Base-by-base conservation (phyloP, 2,888 invertebrate genomes). In the Anodontia alba region DNA sequence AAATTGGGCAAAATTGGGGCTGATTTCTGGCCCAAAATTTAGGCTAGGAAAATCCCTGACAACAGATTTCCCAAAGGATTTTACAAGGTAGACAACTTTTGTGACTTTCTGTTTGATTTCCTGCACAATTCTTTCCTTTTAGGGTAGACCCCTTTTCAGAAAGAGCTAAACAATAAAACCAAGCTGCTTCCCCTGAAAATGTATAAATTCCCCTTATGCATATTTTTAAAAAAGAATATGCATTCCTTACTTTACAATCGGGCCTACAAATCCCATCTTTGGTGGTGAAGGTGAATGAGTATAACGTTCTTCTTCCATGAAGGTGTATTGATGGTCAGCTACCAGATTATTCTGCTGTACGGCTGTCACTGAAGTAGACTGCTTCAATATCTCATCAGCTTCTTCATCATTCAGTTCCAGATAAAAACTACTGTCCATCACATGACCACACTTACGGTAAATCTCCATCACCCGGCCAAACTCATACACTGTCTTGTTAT, bases 211-310 rank as follows among this genome's bases (percentile, higher is more conserved):
- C n/a, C n/a, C n/a, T n/a, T n/a, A n/a, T n/a, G n/a, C n/a, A n/a
- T n/a, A n/a, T n/a, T n/a, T n/a, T n/a, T n/a, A n/a, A n/a, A n/a
- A n/a, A n/a, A n/a, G n/a, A n/a, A n/a, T n/a, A n/a, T n/a, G n/a
- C n/a, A n/a, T n/a, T n/a, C 17, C 89, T 81, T 84, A 91, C 90
- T 89, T 91, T 76, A 89, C 83, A 26, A 91, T 82, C 20, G 88
- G 88, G 26, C 90, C 91, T 38, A 79, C 87, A 78, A 90, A 91
- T 0, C 88, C 95, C 29, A 89, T 84, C 68, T 76, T 88, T 1
- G 89, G 90, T 8, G 91, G 89, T 23, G 91, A 88, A 0, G 89
- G 86, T 23, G 87, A 87, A 26, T 88, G 73, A 46, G 72, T 73
- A 33, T 69, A 43, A 33, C 78, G 49, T 20, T 76, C 46, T 12